phyloP scores from a whole-genome alignment of 2,113 vertebrate genomes.

The Deroptyus accipitrinus region DNA sequence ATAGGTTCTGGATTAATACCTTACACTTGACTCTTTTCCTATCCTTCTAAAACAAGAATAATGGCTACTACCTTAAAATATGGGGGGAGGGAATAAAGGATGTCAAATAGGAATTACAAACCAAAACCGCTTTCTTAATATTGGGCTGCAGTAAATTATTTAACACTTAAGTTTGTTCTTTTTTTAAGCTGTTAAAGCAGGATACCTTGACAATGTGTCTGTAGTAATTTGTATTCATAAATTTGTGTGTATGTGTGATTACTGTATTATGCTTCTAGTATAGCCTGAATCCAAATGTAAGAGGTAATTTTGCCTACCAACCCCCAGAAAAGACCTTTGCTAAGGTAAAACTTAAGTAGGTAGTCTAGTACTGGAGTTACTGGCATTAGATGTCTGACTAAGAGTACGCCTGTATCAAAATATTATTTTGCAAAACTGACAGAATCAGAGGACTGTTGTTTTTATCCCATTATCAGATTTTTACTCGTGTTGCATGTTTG shows the following conservation, averaged over 20 bases:
- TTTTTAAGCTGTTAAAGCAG: conserved; percentile 29
- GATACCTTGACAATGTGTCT: not conserved
- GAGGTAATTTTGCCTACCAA: not conserved
- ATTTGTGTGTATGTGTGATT: not conserved
- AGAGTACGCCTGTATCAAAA: not conserved
- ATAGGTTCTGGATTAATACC: not conserved
- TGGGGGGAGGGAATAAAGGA: not conserved
- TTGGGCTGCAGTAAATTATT: conserved; percentile 25
- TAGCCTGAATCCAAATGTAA: not conserved
- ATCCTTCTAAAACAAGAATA: not conserved
- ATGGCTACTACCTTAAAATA: not conserved
- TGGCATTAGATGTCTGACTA: not conserved
- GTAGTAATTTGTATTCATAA: conserved; percentile 7
- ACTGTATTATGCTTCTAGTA: conserved; percentile 11
- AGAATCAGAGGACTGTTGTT: not conserved
- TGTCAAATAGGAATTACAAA: not conserved
- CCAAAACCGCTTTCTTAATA: not conserved
- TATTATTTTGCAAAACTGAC: not conserved
- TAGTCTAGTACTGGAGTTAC: not conserved
- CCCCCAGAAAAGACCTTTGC: not conserved
- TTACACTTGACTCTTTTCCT: not conserved
- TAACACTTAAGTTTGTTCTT: not conserved
- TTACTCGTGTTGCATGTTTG: conserved; percentile 40
- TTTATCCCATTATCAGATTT: not conserved
- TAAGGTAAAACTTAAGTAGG: not conserved